Conservation (phyloP, 1,140 invertebrate species). For the Ips nitidus region DNA sequence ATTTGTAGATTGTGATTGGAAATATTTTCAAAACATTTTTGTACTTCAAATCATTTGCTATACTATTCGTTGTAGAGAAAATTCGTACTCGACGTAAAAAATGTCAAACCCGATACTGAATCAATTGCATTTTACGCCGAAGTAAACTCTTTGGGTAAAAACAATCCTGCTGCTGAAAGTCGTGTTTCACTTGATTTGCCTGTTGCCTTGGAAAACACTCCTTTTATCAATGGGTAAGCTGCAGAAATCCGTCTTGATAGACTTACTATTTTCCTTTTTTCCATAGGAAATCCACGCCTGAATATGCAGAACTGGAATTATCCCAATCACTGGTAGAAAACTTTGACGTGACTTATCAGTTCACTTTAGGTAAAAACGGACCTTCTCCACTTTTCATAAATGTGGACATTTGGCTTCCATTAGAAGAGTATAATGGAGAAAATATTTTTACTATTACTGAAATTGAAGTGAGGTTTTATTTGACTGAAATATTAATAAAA, state of each 20-base stretch:
- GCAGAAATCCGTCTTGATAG: background rate
- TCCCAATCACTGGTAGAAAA: background rate
- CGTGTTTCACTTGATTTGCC: constrained; percentile 21
- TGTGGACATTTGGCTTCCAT: constrained; percentile 23
- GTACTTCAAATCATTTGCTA: constrained; percentile 2
- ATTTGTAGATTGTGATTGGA: no score
- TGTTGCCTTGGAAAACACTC: constrained; percentile 22
- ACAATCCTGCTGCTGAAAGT: constrained; percentile 7
- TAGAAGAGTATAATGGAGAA: constrained; percentile 8
- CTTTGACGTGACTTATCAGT: constrained; percentile 21
- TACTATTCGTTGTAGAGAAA: constrained; percentile 20
- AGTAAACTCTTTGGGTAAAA: constrained; percentile 20
- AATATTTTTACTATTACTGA: constrained; percentile 22
- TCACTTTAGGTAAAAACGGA: constrained; percentile 29
- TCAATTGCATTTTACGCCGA: constrained; percentile 13
- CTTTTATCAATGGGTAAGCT: constrained; percentile 26
- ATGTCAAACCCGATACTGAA: constrained; percentile 18
- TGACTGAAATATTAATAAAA: no score
- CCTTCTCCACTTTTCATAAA: constrained; percentile 26
- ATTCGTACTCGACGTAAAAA: constrained; percentile 25
- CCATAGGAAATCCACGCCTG: background rate
- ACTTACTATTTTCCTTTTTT: constrained; percentile 2
- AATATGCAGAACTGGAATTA: background rate
- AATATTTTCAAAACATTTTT: background rate
- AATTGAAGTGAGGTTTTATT: constrained; percentile 19